Base-by-base conservation (phyloP, 2,113 vertebrate species). In the Tiliqua scincoides region DNA sequence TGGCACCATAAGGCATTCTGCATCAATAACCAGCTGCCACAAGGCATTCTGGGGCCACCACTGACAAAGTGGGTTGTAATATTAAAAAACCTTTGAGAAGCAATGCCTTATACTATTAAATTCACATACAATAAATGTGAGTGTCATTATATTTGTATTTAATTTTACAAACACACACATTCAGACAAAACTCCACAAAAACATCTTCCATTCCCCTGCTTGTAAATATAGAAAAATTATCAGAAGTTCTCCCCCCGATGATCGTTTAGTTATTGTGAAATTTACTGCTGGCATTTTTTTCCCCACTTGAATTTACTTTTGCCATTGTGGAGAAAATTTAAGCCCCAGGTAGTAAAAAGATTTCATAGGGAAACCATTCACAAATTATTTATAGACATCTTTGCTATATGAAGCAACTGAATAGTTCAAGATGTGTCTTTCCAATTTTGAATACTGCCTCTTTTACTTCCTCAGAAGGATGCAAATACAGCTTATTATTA, bases 261-360 rank as follows among this genome's bases (percentile, higher is more conserved):
- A 30, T 25, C 0, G 0, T 37, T 48, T 74, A n/a, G 9, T 30
- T 18, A 40, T 2, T 67, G 1, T 0, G 1, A 63, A 35, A 32
- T 85, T 37, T 48, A 1, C 9, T 35, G 27, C 11, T 3, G 30
- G 3, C 0, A 0, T n/a, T 5, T 48, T 48, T 48, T 25, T 40
- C 32, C 76, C 0, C 10, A 20, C 37, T 30, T 52, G 1, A 73
- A 57, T 84, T 27, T 62, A 35, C 2, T 61, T 77, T 70, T 25
- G 2, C 54, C 40, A 40, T 62, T 77, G 23, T 35, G 68, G 82
- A 62, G 48, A 62, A 6, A 52, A 20, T 62, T 23, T 43, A 67
- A 68, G 74, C 52, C 43, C 32, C 32, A 57, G 18, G 68, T 67
- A 43, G 75, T 54, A 43, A 17, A 32, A 21, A 77, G 14, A 85